Evolutionary conservation across 2,113 vertebrate genomes (phyloP).

Genomic region (Lathamus discolor): DNA sequence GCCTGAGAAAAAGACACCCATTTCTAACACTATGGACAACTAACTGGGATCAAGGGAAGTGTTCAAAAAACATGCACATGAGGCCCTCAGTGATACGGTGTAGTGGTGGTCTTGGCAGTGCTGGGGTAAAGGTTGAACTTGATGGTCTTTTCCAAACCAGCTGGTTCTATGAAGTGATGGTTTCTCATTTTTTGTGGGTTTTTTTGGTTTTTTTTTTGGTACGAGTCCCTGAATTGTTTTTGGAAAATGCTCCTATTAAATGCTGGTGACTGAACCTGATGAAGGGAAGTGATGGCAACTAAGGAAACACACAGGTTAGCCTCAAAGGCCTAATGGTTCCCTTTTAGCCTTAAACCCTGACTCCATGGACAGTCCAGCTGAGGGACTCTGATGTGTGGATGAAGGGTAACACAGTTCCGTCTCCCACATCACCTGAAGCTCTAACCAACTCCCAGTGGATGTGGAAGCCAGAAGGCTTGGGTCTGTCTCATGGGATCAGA

Average conservation of each 20-base stretch:
- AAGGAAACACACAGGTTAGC: background rate
- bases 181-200: accelerated
- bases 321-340: background rate
- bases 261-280: background rate
- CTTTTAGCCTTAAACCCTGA: background rate
- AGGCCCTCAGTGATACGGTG: background rate
- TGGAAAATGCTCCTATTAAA: background rate
- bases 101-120: background rate
- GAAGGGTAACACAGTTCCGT: background rate
- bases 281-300: background rate
- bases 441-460: background rate
- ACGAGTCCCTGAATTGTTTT: background rate
- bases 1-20: background rate
- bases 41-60: background rate
- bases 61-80: background rate
- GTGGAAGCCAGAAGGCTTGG: background rate
- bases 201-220: background rate
- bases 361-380: background rate
- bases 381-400: background rate
- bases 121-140: background rate
- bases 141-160: background rate
- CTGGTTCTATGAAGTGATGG: background rate
- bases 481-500: background rate
- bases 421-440: background rate
- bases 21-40: accelerated